Evolutionary conservation across 2,797 vertebrate species (phyloP).

Genomic region (Acipenser oxyrinchus): DNA sequence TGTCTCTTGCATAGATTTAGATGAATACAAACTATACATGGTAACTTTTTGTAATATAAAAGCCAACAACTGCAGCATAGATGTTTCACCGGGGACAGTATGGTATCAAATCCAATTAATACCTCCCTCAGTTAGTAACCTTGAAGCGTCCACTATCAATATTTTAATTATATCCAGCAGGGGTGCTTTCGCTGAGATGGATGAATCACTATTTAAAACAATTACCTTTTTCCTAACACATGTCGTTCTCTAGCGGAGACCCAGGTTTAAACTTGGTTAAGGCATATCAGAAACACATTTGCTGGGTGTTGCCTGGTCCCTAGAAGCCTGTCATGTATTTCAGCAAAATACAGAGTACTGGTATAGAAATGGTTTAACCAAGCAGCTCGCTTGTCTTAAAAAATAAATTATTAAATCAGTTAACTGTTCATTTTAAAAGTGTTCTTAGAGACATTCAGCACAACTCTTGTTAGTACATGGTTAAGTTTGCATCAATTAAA

Average conservation of each 20-base stretch:
- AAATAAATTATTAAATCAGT: background rate
- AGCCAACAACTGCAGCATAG: background rate
- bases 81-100: background rate
- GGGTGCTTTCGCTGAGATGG: background rate
- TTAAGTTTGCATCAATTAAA: too few species aligned
- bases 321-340: too few species aligned
- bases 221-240: background rate
- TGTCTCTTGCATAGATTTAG: background rate
- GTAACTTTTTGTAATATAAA: background rate
- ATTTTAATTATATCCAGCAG: constrained; percentile 6
- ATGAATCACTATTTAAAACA: constrained; percentile 4
- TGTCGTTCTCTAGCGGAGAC: background rate
- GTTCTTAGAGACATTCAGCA: too few species aligned
- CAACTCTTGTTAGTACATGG: too few species aligned
- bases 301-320: too few species aligned
- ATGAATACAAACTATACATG: background rate
- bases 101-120: constrained; percentile 5
- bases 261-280: background rate
- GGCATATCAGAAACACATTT: too few species aligned
- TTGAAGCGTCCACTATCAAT: constrained; percentile 2
- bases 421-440: too few species aligned
- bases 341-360: too few species aligned
- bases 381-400: background rate
- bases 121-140: background rate
- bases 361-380: too few species aligned